Conservation (phyloP, 2,888 invertebrate species). For the Caenorhabditis sp. region DNA sequence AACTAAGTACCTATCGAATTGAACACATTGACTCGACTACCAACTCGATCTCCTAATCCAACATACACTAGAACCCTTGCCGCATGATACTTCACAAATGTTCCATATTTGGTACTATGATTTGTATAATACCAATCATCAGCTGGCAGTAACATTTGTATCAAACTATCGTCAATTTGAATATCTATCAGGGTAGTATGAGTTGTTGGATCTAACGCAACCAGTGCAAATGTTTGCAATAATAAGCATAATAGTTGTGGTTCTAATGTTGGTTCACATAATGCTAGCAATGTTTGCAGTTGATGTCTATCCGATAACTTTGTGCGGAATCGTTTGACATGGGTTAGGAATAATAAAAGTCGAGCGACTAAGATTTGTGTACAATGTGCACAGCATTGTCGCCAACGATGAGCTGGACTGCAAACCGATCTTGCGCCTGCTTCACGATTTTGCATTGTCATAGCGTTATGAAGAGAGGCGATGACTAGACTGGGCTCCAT, state of each 20-base stretch:
- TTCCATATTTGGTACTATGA: conserved; percentile 78
- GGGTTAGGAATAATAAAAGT: conserved; percentile 76
- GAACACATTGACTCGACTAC: conserved; percentile 77
- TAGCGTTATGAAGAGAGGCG: conserved; percentile 76
- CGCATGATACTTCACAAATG: conserved; percentile 78
- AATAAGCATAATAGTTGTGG: conserved; percentile 78
- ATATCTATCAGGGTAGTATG: conserved; percentile 76
- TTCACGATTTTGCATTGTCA: conserved; percentile 77
- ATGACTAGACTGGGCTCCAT: conserved; percentile 73
- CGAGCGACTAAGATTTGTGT: conserved; percentile 73
- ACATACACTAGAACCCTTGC: conserved; percentile 78
- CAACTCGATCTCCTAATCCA: conserved; percentile 77
- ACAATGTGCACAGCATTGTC: conserved; percentile 70
- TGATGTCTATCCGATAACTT: conserved; percentile 76
- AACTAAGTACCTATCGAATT: conserved; percentile 24
- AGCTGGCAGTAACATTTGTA: conserved; percentile 77
- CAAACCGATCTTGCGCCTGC: conserved; percentile 76
- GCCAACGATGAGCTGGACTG: conserved; percentile 76
- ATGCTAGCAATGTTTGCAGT: conserved; percentile 76
- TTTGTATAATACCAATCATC: conserved; percentile 80
- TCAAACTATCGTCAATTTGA: conserved; percentile 77
- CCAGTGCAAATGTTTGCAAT: conserved; percentile 76
- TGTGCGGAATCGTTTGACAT: conserved; percentile 75
- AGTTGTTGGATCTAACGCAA: conserved; percentile 76
- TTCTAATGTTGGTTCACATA: conserved; percentile 78